Percentiles rank a stretch among this genome's conserved stretches.
phyloP scores from a whole-genome alignment of 1,140 invertebrate species.

The Helicorthomorpha holstii region DNA sequence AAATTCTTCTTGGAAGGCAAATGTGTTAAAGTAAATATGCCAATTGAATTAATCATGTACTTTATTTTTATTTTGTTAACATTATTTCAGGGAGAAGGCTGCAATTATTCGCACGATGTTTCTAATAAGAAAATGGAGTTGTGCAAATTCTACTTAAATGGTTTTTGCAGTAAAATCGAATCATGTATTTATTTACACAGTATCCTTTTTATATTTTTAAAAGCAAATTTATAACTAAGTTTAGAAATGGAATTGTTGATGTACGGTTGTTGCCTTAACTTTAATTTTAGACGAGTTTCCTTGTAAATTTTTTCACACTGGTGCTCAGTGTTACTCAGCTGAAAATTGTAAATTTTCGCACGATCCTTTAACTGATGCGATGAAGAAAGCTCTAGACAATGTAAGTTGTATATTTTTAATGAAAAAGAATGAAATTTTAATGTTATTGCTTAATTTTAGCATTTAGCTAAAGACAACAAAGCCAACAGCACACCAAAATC shows the following conservation, averaged over 20 bases:
- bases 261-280: constrained; percentile 16
- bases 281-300: constrained; percentile 57
- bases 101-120: constrained; percentile 70
- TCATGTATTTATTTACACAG: constrained; percentile 91
- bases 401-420: constrained; percentile 19
- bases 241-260: background rate
- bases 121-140: constrained; percentile 74
- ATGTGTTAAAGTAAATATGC: constrained; percentile 47
- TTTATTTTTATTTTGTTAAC: constrained; percentile 9
- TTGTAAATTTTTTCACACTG: constrained; percentile 92
- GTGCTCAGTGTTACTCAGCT: constrained; percentile 57
- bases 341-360: constrained; percentile 90
- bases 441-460: too few relatives aligned
- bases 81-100: constrained; percentile 44
- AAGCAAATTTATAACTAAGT: background rate
- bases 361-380: constrained; percentile 55
- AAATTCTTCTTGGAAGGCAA: constrained; percentile 74
- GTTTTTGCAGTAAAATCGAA: constrained; percentile 85
- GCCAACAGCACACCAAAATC: too few relatives aligned
- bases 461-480: too few relatives aligned
- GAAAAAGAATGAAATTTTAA: too few relatives aligned
- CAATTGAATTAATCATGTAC: constrained; percentile 2
- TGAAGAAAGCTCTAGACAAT: constrained; percentile 45
- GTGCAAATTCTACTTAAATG: constrained; percentile 92
- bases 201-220: constrained; percentile 21